Base-by-base conservation (phyloP, 2,113 vertebrate species). In the Puntigrus tetrazona region DNA sequence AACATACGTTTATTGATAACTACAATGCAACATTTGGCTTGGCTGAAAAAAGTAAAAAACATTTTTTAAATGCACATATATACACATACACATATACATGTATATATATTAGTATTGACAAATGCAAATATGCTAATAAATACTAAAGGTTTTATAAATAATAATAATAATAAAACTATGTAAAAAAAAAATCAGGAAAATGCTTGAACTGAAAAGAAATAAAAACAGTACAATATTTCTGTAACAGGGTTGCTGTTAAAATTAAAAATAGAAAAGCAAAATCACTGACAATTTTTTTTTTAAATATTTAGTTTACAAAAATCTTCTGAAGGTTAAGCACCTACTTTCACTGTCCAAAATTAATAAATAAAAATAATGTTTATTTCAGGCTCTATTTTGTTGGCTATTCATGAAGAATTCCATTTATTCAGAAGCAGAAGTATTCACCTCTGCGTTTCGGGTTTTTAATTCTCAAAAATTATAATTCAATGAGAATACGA, bases 401-500 rank as follows among this genome's bases (percentile, higher is more conserved):
- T 38, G 4, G 0, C 8, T 38, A 38, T 38, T 70, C 67, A 38
- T 25, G 0, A 11, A 43, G n/a, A 43, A 14, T 43, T n/a, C 22
- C 38, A 55, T 20, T 36, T 34, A 76, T 76, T 76, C 18, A 52
- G 50, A 22, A 34, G 8, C 9, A 34, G 47, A 76, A 52, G 11
- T 25, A 31, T 22, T 75, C 73, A 20, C 29, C 47, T 36, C 47
- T 55, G 47, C 20, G 8, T 72, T n/a, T 55, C 27, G 2, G 29
- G 43, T 50, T 50, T 47, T 31, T 52, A n/a, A 34, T 34, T 76
- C 45, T 76, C 18, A 76, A 34, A 34, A 55, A 55, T 50, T 76
- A 18, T 55, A 52, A 76, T 22, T 50, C 47, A 76, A 34, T 34
- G 27, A 81, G 34, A 86, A 86, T 73, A 72, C 18, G 61, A 81